phyloP scores from a whole-genome alignment of 2,113 vertebrate species.

The Gracilinanus agilis region DNA sequence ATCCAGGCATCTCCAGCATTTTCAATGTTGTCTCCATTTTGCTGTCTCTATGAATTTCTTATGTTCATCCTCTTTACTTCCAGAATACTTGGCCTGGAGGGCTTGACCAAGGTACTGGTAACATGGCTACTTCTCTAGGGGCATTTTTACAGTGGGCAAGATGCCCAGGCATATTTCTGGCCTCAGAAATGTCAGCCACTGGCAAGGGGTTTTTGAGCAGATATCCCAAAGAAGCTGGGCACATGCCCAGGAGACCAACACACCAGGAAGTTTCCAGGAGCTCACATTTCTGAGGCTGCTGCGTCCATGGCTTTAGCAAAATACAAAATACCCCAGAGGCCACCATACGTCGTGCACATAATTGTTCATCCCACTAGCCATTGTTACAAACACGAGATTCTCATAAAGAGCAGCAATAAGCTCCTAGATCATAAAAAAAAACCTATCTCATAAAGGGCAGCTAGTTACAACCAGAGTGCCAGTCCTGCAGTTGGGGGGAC shows the following conservation, averaged over 20 bases:
- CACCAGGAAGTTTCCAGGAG: not conserved
- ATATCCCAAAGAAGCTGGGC: not conserved
- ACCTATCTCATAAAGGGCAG: too few species aligned
- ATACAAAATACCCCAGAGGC: not conserved
- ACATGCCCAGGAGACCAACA: not conserved
- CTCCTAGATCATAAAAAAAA: not conserved
- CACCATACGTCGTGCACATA: not conserved
- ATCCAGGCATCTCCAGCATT: slow-evolving; percentile 43
- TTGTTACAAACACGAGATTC: not conserved
- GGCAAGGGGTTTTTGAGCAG: not conserved
- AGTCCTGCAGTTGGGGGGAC: too few species aligned
- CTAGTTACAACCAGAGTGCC: too few species aligned
- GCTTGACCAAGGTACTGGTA: not conserved
- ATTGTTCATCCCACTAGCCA: not conserved
- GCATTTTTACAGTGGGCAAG: not conserved
- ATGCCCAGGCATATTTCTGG: not conserved
- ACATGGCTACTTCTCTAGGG: not conserved
- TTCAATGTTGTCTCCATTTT: not conserved
- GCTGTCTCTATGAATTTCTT: slow-evolving; percentile 44
- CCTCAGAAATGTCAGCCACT: not conserved
- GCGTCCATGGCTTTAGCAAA: not conserved
- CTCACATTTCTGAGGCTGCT: not conserved
- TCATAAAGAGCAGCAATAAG: not conserved
- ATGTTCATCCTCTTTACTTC: not conserved
- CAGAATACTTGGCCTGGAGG: not conserved